These are phyloP conservation scores for Taenaris catops DNA, from an alignment of 2,888 invertebrate genomes.

Conservation along the genomic window DNA sequence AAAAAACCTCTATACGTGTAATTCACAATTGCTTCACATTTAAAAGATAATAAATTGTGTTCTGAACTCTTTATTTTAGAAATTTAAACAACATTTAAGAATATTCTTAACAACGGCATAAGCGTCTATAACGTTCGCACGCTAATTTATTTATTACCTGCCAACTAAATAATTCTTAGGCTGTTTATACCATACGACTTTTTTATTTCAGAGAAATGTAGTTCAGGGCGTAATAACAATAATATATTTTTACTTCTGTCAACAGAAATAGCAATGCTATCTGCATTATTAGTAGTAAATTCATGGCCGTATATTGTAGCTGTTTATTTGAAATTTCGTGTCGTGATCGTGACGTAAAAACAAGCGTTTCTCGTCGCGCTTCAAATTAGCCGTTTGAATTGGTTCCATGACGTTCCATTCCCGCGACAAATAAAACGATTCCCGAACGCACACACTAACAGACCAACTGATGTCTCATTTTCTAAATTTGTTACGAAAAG, in stretches of 20 bases:
- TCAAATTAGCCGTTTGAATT: conserved; percentile 70
- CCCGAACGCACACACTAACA: conserved; percentile 37
- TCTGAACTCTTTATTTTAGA: not conserved
- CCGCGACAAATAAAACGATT: conserved; percentile 35
- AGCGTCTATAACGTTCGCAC: conserved; percentile 8
- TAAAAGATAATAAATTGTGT: not conserved
- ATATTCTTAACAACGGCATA: conserved; percentile 4
- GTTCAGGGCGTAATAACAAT: too few relatives aligned
- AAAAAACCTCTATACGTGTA: too few relatives aligned
- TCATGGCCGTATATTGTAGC: too few relatives aligned
- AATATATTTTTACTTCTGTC: too few relatives aligned
- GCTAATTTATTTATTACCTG: conserved; percentile 59
- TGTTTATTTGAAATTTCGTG: not conserved
- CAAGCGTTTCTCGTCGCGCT: conserved; percentile 34
- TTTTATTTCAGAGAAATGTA: too few relatives aligned
- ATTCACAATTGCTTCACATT: too few relatives aligned
- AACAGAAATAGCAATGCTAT: too few relatives aligned
- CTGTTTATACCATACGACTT: conserved; percentile 10
- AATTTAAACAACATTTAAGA: conserved; percentile 6
- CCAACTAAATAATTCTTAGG: conserved; percentile 39
- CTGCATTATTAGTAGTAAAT: too few relatives aligned
- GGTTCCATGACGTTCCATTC: conserved; percentile 45
- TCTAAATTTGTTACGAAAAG: conserved; percentile 75
- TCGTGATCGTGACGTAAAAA: conserved; percentile 1
- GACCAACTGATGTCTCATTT: conserved; percentile 72